Conservation (phyloP, 35 echinoderm and acorn worm genomes). For the Strongylocentrotus purpuratus region DNA sequence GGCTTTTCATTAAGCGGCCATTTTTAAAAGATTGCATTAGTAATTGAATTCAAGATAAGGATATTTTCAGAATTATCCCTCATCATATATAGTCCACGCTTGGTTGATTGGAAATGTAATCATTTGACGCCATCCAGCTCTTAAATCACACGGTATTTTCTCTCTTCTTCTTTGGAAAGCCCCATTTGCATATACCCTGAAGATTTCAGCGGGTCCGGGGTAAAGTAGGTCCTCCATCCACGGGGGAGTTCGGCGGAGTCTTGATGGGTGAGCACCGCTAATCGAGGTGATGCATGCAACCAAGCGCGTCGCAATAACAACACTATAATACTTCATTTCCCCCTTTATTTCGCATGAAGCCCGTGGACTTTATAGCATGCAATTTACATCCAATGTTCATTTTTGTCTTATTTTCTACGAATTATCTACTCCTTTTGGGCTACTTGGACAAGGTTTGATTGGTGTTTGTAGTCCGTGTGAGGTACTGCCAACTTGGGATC, state of each 20-base stretch:
- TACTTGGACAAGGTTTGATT: neutral
- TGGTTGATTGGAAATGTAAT: slow-evolving; percentile 13
- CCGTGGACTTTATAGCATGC: neutral
- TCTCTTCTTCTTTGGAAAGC: neutral
- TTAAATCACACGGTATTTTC: slow-evolving; percentile 5
- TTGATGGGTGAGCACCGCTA: neutral
- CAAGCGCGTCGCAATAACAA: neutral
- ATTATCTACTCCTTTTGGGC: neutral
- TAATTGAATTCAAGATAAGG: slow-evolving; percentile 13
- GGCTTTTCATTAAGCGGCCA: neutral
- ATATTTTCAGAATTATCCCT: neutral
- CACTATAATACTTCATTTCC: neutral
- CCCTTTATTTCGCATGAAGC: neutral
- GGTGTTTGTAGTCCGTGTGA: neutral
- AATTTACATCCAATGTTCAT: neutral
- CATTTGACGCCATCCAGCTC: slow-evolving; percentile 7
- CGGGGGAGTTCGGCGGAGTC: neutral
- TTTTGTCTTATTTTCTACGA: neutral
- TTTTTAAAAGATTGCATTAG: slow-evolving; percentile 15
- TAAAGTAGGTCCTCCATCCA: neutral
- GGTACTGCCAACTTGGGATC: neutral
- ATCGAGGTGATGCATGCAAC: neutral
- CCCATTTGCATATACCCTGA: neutral
- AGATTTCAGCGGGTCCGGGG: neutral
- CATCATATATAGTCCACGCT: slow-evolving; percentile 17